Percentiles rank a stretch among this genome's conserved stretches.
phyloP scores from a whole-genome alignment of 2,113 vertebrate species.

The Poeciliopsis occidentalis region DNA sequence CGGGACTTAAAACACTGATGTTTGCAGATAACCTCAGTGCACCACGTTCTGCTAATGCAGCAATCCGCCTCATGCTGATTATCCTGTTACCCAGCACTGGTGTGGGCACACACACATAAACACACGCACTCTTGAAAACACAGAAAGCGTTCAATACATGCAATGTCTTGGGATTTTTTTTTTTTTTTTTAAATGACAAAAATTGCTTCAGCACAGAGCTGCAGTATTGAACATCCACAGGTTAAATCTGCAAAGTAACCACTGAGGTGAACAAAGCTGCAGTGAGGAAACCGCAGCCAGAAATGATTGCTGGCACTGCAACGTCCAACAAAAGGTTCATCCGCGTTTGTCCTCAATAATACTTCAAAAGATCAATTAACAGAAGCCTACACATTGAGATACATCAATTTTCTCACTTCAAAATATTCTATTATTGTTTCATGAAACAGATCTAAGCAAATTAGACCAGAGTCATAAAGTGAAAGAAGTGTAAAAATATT shows the following conservation, averaged over 20 bases:
- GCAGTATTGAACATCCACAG: constrained; percentile 9
- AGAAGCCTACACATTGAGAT: too few relatives aligned
- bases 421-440: neutral
- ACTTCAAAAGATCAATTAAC: neutral
- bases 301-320: neutral
- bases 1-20: constrained; percentile 76
- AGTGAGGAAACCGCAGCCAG: constrained; percentile 16
- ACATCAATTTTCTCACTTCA: neutral
- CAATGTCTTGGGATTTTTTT: constrained; percentile 28
- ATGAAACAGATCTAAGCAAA: too few relatives aligned
- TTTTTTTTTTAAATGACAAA: constrained; percentile 42
- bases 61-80: constrained; percentile 74
- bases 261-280: constrained; percentile 33
- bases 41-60: constrained; percentile 74
- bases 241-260: neutral
- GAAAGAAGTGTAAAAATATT: neutral
- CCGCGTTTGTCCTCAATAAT: too few relatives aligned
- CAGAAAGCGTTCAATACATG: constrained; percentile 45
- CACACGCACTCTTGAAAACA: constrained; percentile 19
- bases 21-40: constrained; percentile 72
- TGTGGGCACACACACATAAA: constrained; percentile 23
- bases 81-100: constrained; percentile 65
- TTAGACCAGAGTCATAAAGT: neutral
- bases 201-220: constrained; percentile 26
- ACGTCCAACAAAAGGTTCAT: neutral